A percentile compares a stretch with the other conserved stretches of the same genome.
phyloP scores from a whole-genome alignment of 2,888 invertebrate genomes.

The Plagodis dolabraria region DNA sequence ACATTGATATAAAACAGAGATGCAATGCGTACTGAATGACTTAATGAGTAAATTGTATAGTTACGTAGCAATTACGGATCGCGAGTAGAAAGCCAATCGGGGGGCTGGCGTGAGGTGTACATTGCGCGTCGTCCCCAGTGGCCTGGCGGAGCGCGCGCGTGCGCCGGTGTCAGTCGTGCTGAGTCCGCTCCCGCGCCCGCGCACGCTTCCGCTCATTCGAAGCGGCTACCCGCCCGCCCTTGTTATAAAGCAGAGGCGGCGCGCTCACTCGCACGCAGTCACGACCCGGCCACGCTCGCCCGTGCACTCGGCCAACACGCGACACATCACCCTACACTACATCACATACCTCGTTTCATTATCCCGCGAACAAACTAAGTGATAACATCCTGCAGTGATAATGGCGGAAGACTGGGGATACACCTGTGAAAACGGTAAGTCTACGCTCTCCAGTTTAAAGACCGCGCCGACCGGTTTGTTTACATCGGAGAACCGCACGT shows the following conservation, averaged over 20 bases:
- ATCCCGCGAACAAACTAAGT: constrained; percentile 46
- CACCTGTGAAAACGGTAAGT: constrained; percentile 85
- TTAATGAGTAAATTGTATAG: constrained; percentile 62
- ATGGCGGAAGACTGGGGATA: constrained; percentile 86
- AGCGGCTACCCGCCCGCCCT: constrained; percentile 49
- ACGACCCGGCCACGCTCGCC: constrained; percentile 71
- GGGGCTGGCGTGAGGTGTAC: constrained; percentile 45
- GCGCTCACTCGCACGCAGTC: constrained; percentile 76
- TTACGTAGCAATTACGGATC: constrained; percentile 62
- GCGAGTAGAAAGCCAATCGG: constrained; percentile 62
- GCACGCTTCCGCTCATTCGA: constrained; percentile 46
- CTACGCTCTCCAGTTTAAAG: constrained; percentile 20
- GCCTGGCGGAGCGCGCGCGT: constrained; percentile 41
- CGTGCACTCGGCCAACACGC: constrained; percentile 69
- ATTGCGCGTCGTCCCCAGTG: constrained; percentile 58
- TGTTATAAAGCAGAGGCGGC: constrained; percentile 70
- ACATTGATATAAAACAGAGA: constrained; percentile 38
- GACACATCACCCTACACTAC: constrained; percentile 33
- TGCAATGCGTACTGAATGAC: constrained; percentile 36
- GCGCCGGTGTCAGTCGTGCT: constrained; percentile 41
- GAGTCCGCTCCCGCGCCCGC: constrained; percentile 53
- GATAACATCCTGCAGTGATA: constrained; percentile 52
- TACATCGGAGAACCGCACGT: constrained; percentile 72
- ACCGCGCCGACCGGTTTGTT: constrained; percentile 76
- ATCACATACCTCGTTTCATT: constrained; percentile 20